These are phyloP conservation scores for Pelagia noctiluca DNA, from an alignment of 30 jellyfish, hydroid and myxozoan species.

Conservation along the genomic window DNA sequence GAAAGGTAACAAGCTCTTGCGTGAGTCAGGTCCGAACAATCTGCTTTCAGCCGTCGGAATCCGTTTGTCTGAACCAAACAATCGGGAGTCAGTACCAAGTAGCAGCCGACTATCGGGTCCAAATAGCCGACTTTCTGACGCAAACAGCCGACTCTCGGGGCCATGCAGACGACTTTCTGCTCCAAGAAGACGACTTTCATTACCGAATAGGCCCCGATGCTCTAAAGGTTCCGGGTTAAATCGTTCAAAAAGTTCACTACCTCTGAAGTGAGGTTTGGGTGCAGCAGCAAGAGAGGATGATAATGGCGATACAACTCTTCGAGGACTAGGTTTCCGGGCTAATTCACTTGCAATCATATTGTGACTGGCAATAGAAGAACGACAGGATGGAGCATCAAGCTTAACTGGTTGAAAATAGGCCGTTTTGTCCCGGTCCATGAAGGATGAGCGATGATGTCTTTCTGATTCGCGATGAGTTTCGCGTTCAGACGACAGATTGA, in stretches of 20 bases:
- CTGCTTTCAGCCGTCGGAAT: slow-evolving; percentile 45
- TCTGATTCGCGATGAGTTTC: slow-evolving; percentile 68
- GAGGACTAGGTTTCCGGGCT: slow-evolving; percentile 67
- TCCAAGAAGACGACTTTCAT: slow-evolving; percentile 29
- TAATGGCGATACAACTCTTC: slow-evolving; percentile 58
- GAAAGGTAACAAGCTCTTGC: slow-evolving; percentile 53
- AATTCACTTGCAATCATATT: slow-evolving; percentile 34
- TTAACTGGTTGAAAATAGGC: slow-evolving; percentile 66
- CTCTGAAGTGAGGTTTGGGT: slow-evolving; percentile 56
- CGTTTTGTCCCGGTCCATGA: slow-evolving; percentile 68
- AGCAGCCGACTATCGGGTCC: no score
- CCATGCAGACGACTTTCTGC: slow-evolving; percentile 57
- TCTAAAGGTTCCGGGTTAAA: slow-evolving; percentile 59
- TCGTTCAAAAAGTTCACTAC: slow-evolving; percentile 54
- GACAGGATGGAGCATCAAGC: slow-evolving; percentile 43
- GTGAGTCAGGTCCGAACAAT: slow-evolving; percentile 55
- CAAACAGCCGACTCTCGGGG: slow-evolving; percentile 60
- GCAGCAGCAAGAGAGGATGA: slow-evolving; percentile 39
- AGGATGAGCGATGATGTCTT: slow-evolving; percentile 66
- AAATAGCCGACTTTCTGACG: slow-evolving; percentile 47
- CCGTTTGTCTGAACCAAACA: slow-evolving; percentile 58
- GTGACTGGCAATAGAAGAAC: slow-evolving; percentile 39
- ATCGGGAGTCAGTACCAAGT: slow-evolving; percentile 50
- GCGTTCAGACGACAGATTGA: slow-evolving; percentile 64
- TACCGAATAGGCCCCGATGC: slow-evolving; percentile 52